Conservation (phyloP, 37 sponge, comb jelly and placozoan species). For the Ephydatia muelleri region DNA sequence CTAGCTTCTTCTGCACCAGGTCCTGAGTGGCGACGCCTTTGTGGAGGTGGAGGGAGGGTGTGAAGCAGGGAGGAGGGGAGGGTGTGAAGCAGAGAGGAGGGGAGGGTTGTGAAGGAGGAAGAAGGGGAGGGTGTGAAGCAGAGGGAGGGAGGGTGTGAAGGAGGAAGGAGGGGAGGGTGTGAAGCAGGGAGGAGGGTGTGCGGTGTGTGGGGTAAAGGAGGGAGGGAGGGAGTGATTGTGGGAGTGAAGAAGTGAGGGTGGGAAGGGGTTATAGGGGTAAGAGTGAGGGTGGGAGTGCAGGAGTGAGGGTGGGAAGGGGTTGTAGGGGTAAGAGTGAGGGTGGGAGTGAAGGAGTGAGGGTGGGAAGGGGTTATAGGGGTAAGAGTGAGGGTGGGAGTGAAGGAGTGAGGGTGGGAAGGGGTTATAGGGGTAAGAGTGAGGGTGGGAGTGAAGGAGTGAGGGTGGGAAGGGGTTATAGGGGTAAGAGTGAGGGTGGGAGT, state of each 20-base stretch:
- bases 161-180: background rate
- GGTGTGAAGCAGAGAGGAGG: background rate
- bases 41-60: background rate
- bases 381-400: too few species aligned
- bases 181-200: background rate
- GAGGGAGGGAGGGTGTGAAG: background rate
- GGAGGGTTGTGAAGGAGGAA: background rate
- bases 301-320: too few species aligned
- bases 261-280: background rate
- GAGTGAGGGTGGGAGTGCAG: too few species aligned
- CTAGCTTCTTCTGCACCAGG: constrained; percentile 94
- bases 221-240: background rate
- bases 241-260: background rate
- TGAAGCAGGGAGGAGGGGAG: background rate
- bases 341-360: too few species aligned
- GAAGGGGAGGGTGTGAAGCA: background rate
- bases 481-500: too few species aligned
- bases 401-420: too few species aligned
- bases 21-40: constrained; percentile 89
- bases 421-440: too few species aligned
- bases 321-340: too few species aligned
- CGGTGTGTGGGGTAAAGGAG: background rate
- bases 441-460: too few species aligned
- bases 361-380: too few species aligned
- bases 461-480: too few species aligned